A percentile compares a stretch with the other conserved stretches of the same genome.
Conservation (phyloP, 92 coral and sea anemone species). For the Galaxea fascicularis region DNA sequence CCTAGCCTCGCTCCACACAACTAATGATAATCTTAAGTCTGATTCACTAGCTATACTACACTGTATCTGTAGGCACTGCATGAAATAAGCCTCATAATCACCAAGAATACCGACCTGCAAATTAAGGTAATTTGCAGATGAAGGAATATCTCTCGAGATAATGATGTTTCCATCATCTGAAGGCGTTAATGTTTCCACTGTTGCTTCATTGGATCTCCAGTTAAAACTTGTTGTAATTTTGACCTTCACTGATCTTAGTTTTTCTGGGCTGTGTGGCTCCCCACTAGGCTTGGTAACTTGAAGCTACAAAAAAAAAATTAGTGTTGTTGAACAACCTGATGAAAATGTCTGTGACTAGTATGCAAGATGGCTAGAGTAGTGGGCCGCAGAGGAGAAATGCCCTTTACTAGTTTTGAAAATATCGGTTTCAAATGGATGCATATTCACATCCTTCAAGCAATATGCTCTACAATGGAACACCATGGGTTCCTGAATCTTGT, state of each 20-base stretch:
- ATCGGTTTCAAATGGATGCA: too few relatives aligned
- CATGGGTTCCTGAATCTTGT: too few relatives aligned
- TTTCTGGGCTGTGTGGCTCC: slow-evolving; percentile 61
- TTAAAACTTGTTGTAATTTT: slow-evolving; percentile 47
- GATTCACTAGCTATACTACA: too few relatives aligned
- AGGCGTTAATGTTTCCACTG: slow-evolving; percentile 62
- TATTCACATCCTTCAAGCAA: too few relatives aligned
- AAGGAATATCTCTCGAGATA: slow-evolving; percentile 60
- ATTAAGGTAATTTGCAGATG: neutral
- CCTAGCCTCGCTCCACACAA: too few relatives aligned
- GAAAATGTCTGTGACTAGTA: neutral
- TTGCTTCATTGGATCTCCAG: neutral
- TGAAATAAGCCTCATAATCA: too few relatives aligned
- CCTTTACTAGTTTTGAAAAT: too few relatives aligned
- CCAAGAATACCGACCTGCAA: slow-evolving; percentile 26
- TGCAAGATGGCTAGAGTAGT: too few relatives aligned
- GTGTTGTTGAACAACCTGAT: neutral
- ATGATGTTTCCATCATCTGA: slow-evolving; percentile 67
- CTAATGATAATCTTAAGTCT: too few relatives aligned
- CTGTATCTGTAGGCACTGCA: too few relatives aligned
- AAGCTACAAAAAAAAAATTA: slow-evolving; percentile 40
- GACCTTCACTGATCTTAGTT: slow-evolving; percentile 58
- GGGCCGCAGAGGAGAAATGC: too few relatives aligned
- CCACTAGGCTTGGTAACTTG: slow-evolving; percentile 78
- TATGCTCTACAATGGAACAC: too few relatives aligned